These are phyloP conservation scores for Heteromormyrus szaboi DNA, from an alignment of 2,797 vertebrate species.

Conservation along the genomic window DNA sequence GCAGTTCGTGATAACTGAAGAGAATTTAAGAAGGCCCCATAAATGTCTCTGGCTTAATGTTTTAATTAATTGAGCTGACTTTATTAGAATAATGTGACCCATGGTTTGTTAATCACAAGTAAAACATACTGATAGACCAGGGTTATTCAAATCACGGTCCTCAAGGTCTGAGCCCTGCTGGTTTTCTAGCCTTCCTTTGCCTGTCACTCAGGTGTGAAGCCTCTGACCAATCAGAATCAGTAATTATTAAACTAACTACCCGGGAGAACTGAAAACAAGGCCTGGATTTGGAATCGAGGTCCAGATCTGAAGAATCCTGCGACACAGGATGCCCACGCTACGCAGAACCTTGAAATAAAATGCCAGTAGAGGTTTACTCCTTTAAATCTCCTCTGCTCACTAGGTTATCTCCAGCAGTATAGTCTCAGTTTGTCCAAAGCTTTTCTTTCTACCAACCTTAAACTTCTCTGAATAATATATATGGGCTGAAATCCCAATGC, in stretches of 20 bases:
- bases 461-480: neutral
- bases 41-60: neutral
- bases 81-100: neutral
- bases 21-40: neutral
- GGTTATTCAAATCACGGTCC: too few relatives aligned
- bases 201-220: too few relatives aligned
- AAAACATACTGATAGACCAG: neutral
- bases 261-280: too few relatives aligned
- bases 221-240: too few relatives aligned
- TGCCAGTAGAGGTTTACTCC: neutral
- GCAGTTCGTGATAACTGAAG: neutral
- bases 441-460: neutral
- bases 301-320: too few relatives aligned
- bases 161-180: too few relatives aligned
- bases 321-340: neutral
- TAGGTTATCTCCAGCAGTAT: neutral
- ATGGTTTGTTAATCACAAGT: neutral
- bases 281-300: too few relatives aligned
- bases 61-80: constrained; percentile 1
- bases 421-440: neutral
- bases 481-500: neutral
- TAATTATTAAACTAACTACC: too few relatives aligned
- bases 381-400: neutral
- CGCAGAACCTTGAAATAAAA: neutral
- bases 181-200: too few relatives aligned